A percentile compares a stretch with the other conserved stretches of the same genome.
These are phyloP conservation scores for Caerostris extrusa DNA, from an alignment of 1,140 invertebrate species.

Conservation along the genomic window DNA sequence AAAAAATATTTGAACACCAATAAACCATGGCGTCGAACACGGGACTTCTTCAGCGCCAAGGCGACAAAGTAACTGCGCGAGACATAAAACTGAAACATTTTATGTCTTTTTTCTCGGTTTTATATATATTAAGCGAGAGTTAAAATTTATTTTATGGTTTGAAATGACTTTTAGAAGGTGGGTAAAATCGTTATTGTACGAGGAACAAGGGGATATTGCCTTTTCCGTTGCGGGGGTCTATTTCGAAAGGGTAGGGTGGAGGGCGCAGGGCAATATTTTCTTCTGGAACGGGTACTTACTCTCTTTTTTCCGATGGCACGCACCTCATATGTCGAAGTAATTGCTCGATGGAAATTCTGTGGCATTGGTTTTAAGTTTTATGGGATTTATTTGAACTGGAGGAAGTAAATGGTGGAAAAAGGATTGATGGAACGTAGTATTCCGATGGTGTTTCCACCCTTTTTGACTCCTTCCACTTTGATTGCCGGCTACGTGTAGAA, in stretches of 20 bases:
- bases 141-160: conserved; percentile 75
- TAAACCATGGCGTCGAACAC: conserved; percentile 22
- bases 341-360: conserved; percentile 27
- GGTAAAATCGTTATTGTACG: conserved; percentile 73
- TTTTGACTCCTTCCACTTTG: not conserved
- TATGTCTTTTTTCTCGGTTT: conserved; percentile 63
- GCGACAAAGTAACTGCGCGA: conserved; percentile 52
- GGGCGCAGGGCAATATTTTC: conserved; percentile 56
- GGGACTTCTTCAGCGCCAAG: not conserved
- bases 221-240: not conserved
- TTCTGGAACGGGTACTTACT: conserved; percentile 29
- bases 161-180: conserved; percentile 73
- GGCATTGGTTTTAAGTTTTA: conserved; percentile 54
- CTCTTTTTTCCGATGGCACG: conserved; percentile 23
- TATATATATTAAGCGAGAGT: conserved; percentile 70
- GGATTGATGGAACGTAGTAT: conserved; percentile 18
- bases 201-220: conserved; percentile 69
- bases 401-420: conserved; percentile 29
- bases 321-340: conserved; percentile 42
- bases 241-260: not conserved
- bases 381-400: conserved; percentile 61
- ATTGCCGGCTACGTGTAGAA: not conserved
- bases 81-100: conserved; percentile 68
- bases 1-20: conserved; percentile 31
- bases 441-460: not conserved